phyloP scores from a whole-genome alignment of 2,888 invertebrate species.

The Argyresthia albistria region DNA sequence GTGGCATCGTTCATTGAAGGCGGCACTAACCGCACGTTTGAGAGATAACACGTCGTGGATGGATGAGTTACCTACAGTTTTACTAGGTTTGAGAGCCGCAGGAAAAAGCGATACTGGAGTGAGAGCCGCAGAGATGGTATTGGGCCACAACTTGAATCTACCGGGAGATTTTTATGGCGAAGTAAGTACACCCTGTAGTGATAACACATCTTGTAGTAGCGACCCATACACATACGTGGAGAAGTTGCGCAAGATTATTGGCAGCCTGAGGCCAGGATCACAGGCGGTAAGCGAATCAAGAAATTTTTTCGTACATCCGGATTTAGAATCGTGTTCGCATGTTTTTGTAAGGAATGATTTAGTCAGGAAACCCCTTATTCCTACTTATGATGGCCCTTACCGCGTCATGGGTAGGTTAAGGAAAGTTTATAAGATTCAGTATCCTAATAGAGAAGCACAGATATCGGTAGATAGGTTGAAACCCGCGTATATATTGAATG shows the following conservation, averaged over 20 bases:
- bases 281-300: neutral
- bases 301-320: neutral
- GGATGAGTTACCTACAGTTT: neutral
- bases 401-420: neutral
- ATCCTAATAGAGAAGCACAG: neutral
- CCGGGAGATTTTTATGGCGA: constrained; percentile 1
- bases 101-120: neutral
- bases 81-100: neutral
- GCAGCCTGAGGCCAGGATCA: neutral
- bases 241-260: neutral
- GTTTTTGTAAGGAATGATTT: neutral
- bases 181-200: neutral
- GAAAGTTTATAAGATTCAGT: neutral
- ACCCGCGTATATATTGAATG: neutral
- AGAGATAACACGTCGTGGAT: neutral
- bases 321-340: neutral
- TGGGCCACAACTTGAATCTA: neutral
- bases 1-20: constrained; percentile 12
- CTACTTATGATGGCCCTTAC: neutral
- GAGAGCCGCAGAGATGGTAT: neutral
- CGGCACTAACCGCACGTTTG: no score
- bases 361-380: neutral
- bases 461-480: neutral
- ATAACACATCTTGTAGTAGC: neutral
- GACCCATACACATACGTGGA: neutral